Evolutionary conservation across 2,888 invertebrate genomes (phyloP).

Genomic region (Rotaria socialis): DNA sequence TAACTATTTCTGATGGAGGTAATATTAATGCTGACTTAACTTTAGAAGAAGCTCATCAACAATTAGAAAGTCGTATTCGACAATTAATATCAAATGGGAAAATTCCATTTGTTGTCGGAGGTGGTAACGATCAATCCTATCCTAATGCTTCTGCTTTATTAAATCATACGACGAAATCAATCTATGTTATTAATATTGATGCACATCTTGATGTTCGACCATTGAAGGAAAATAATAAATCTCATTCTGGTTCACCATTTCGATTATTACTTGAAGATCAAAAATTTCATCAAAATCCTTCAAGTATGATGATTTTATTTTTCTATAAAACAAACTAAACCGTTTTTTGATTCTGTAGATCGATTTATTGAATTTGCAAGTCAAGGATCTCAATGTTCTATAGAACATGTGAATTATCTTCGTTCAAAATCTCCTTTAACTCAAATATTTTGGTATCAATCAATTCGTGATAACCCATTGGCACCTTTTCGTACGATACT

Average conservation of each 20-base stretch:
- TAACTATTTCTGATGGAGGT: conserved; percentile 40
- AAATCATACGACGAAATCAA: not conserved
- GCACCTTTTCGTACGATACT: not conserved
- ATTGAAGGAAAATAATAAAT: conserved; percentile 18
- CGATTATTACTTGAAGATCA: conserved; percentile 11
- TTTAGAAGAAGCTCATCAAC: conserved; percentile 43
- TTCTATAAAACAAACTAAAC: not conserved
- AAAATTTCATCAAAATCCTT: not conserved
- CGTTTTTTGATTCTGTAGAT: not conserved
- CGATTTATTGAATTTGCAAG: conserved; percentile 44
- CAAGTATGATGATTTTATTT: not conserved
- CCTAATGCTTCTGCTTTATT: conserved; percentile 41
- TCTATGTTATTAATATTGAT: conserved; percentile 46
- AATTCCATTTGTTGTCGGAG: conserved; percentile 44
- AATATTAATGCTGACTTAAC: not conserved
- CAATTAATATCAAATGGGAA: not conserved
- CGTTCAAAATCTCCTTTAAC: conserved; percentile 36
- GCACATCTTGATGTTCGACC: conserved; percentile 47
- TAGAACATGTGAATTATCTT: conserved; percentile 40
- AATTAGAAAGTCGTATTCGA: not conserved
- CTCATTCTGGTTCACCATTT: conserved; percentile 44
- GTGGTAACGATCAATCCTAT: conserved; percentile 47
- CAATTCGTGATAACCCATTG: conserved; percentile 5
- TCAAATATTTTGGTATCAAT: conserved; percentile 38
- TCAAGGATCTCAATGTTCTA: conserved; percentile 46